Conservation (phyloP, 2,888 invertebrate genomes). For the Lasioglossum zephyrum region DNA sequence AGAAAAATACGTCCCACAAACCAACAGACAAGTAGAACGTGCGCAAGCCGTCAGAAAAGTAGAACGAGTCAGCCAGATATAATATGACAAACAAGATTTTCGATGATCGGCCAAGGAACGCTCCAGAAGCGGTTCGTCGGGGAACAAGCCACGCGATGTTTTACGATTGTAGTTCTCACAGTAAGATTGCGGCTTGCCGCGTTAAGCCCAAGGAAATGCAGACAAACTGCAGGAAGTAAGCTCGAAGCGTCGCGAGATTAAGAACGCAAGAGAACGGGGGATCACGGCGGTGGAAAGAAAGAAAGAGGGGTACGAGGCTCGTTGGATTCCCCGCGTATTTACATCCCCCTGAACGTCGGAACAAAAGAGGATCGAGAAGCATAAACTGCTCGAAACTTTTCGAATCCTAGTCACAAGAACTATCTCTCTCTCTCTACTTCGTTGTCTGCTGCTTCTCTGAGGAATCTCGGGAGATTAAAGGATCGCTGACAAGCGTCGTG, state of each 20-base stretch:
- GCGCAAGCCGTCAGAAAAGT: neutral
- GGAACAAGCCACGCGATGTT: neutral
- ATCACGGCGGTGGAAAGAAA: neutral
- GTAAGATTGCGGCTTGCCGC: neutral
- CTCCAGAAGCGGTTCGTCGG: neutral
- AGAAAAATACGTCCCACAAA: neutral
- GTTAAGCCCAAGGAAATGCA: conserved; percentile 14
- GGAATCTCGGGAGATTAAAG: conserved; percentile 17
- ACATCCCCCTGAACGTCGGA: neutral
- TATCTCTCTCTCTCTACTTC: neutral
- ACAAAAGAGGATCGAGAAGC: neutral
- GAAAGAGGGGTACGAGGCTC: neutral
- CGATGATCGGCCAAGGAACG: neutral
- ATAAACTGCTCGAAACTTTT: neutral
- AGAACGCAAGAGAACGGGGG: conserved; percentile 13
- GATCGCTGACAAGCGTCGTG: conserved; percentile 31
- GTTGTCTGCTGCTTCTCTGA: neutral
- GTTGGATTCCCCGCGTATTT: conserved; percentile 2
- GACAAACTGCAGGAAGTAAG: conserved; percentile 10
- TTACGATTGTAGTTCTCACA: neutral
- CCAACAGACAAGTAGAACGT: neutral
- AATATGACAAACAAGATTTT: neutral
- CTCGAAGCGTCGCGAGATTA: conserved; percentile 10
- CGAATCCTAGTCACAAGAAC: neutral
- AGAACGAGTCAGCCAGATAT: neutral